These are phyloP conservation scores for Corella eumyota DNA, from an alignment of 23 tunicate genomes.

Conservation along the genomic window DNA sequence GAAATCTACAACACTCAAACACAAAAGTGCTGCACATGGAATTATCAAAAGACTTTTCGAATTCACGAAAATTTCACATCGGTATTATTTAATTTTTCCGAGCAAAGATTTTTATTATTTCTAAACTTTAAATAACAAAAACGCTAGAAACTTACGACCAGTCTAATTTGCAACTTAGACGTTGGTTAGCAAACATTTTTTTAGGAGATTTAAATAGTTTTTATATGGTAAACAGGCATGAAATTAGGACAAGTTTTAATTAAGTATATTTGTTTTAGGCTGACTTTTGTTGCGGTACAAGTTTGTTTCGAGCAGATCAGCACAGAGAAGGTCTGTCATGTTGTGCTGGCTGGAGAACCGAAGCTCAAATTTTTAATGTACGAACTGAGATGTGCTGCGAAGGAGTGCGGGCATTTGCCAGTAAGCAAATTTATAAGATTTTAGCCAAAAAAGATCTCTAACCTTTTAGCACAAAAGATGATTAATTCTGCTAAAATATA, in stretches of 20 bases:
- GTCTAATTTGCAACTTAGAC: too few species aligned
- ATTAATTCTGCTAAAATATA: too few species aligned
- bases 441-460: neutral
- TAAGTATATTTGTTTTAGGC: neutral
- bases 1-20: conserved; percentile 10
- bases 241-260: too few species aligned
- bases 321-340: conserved; percentile 10
- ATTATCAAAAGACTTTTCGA: neutral
- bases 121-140: too few species aligned
- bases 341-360: conserved; percentile 38
- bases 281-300: conserved; percentile 3
- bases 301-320: neutral
- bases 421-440: conserved; percentile 4
- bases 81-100: too few species aligned
- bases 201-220: too few species aligned
- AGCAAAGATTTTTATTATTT: too few species aligned
- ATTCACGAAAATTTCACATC: conserved; percentile 9
- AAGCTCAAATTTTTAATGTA: conserved; percentile 29
- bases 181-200: too few species aligned
- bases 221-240: too few species aligned
- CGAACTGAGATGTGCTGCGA: conserved; percentile 81
- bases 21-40: conserved; percentile 27
- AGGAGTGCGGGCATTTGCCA: conserved; percentile 42
- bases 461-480: neutral
- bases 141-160: too few species aligned